phyloP scores from a whole-genome alignment of 2,113 vertebrate genomes.

The Cettia cetti region DNA sequence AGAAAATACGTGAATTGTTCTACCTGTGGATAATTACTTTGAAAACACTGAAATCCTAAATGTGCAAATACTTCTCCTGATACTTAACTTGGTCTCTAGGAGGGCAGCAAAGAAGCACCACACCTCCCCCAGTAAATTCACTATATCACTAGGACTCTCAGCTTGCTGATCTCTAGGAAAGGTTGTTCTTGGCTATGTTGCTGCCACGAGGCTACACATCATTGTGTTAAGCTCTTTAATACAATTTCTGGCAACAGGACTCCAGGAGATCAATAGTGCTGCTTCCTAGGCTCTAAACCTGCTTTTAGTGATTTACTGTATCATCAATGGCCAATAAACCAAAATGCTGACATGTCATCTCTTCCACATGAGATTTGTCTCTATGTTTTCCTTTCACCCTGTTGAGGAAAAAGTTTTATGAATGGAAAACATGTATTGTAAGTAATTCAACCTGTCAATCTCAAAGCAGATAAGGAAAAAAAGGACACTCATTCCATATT shows the following conservation, averaged over 20 bases:
- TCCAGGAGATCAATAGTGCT: constrained; percentile 57
- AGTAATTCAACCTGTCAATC: background rate
- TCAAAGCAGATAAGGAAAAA: background rate
- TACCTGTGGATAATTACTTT: background rate
- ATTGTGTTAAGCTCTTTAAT: constrained; percentile 37
- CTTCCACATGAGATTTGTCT: background rate
- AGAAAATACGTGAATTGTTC: background rate
- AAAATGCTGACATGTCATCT: constrained; percentile 31
- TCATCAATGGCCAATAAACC: constrained; percentile 35
- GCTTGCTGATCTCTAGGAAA: background rate
- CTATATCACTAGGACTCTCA: background rate
- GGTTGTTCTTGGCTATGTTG: background rate
- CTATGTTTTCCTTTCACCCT: background rate
- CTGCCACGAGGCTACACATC: background rate
- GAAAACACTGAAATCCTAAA: background rate
- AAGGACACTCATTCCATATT: background rate
- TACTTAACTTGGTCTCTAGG: background rate
- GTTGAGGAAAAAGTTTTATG: background rate
- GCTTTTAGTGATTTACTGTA: constrained; percentile 48
- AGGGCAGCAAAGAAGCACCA: background rate
- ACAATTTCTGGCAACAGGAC: constrained; percentile 38
- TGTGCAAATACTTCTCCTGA: background rate
- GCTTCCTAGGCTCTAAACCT: constrained; percentile 56
- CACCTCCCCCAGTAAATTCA: background rate
- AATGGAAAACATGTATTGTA: background rate